Evolutionary conservation across 2,113 vertebrate species (phyloP), one percentile per base, ranked within the genome.

Genomic region (Corvus hawaiiensis): DNA sequence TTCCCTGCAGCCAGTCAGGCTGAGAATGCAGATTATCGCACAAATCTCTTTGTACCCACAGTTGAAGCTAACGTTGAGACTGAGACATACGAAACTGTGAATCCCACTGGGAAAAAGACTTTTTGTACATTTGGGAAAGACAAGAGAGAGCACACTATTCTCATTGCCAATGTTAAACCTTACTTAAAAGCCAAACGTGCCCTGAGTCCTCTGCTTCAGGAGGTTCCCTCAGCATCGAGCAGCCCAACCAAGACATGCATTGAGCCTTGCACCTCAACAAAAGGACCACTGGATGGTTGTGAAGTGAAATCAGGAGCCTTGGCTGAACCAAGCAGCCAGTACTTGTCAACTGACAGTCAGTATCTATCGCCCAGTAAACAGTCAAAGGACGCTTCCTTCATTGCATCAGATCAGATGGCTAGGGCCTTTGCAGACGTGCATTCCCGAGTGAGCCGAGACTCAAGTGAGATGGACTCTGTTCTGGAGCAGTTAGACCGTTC

Each of bases 101-200:
- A 99, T 97, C 98, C 99, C 95, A 99, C 99, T 7, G 99, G 99
- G 97, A 99, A 99, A 98, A 99, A 99, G 98, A 99, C 99, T 61
- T 99, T 99, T 98, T 99, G 99, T 98, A 99, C 99, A 93, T 99
- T 99, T 97, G 99, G 99, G 94, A 99, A 99, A 98, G 99, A 99
- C 98, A 99, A 99, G 88, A 98, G 99, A 96, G 99, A 99, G 98
- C 99, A 99, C 98, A 99, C 99, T 96, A 99, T 99, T 98, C 99
- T 99, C 96, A 99, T 99, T 94, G 99, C 99, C 97, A 99, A 99
- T 95, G 99, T 99, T 96, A 99, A 99, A 98, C 99, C 99, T 98
- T 99, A 99, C 98, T 98, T 99, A 98, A 99, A 99, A 98, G 99
- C 99, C 93, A 99, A 99, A 98, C 99, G 99, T 96, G 99, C 99